Percentiles rank a stretch among this genome's conserved stretches.
These are phyloP conservation scores for Cyphomyrmex costatus DNA, from an alignment of 1,140 invertebrate species.

Conservation along the genomic window DNA sequence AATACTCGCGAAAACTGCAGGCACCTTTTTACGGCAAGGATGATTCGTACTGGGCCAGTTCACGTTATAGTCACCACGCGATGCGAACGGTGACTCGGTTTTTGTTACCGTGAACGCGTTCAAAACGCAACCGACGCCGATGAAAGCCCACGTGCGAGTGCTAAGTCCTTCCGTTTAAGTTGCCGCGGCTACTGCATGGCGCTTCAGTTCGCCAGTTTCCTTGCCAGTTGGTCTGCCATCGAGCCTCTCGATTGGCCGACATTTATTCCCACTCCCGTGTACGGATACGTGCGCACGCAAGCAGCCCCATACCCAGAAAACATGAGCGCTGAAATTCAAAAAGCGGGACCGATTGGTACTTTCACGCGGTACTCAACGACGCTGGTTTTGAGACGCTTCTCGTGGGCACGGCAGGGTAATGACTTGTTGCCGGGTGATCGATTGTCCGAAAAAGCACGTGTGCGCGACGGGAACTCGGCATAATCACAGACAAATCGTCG, in stretches of 20 bases:
- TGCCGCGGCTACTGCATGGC: slow-evolving; percentile 74
- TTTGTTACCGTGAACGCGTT: slow-evolving; percentile 27
- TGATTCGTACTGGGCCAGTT: background rate
- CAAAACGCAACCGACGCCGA: slow-evolving; percentile 77
- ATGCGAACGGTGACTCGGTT: slow-evolving; percentile 7
- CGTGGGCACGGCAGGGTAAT: background rate
- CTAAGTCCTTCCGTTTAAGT: slow-evolving; percentile 74
- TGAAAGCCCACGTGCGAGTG: slow-evolving; percentile 86
- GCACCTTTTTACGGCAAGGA: background rate
- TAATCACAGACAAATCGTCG: background rate
- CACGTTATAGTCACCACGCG: slow-evolving; percentile 25
- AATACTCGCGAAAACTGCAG: background rate
- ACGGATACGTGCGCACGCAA: slow-evolving; percentile 22
- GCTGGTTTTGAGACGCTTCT: slow-evolving; percentile 16
- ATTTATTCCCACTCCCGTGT: slow-evolving; percentile 11
- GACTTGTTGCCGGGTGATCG: slow-evolving; percentile 47
- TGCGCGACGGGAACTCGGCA: background rate
- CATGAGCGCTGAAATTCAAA: slow-evolving; percentile 63
- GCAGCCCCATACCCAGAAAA: slow-evolving; percentile 69
- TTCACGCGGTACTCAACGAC: slow-evolving; percentile 34
- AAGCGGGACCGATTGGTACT: slow-evolving; percentile 28
- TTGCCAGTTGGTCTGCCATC: slow-evolving; percentile 47
- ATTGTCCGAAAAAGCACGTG: slow-evolving; percentile 41
- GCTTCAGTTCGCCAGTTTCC: slow-evolving; percentile 72
- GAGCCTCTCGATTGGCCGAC: slow-evolving; percentile 65